Evolutionary conservation across 2,797 vertebrate genomes (phyloP).

Genomic region (Lophius americanus): DNA sequence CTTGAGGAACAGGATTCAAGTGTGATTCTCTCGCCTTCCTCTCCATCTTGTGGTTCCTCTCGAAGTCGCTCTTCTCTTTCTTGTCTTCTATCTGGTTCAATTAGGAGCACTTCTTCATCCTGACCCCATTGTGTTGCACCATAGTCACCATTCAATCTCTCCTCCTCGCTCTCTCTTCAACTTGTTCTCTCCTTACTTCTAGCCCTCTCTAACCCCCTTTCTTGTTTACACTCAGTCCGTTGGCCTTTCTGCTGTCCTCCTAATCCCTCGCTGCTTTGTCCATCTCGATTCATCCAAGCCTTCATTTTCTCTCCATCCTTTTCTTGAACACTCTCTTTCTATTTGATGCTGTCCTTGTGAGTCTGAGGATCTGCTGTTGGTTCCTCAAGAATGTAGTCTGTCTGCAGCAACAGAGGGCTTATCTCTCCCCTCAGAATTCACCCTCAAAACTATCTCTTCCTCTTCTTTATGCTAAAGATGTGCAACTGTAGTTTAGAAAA

Average conservation of each 20-base stretch:
- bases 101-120: conserved; percentile 83
- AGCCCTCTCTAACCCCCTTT: conserved; percentile 67
- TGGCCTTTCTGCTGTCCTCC: conserved; percentile 70
- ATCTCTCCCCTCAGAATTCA: neutral
- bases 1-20: conserved; percentile 3
- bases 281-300: conserved; percentile 58
- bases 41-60: conserved; percentile 34
- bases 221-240: conserved; percentile 72
- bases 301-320: conserved; percentile 6
- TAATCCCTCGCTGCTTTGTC: conserved; percentile 63
- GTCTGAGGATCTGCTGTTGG: conserved; percentile 50
- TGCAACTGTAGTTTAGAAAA: neutral
- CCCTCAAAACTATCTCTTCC: neutral
- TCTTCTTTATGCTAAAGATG: neutral
- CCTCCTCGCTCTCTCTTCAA: conserved; percentile 49
- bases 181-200: conserved; percentile 43
- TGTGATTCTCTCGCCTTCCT: conserved; percentile 25
- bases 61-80: conserved; percentile 45
- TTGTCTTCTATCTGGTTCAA: conserved; percentile 81
- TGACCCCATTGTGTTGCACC: conserved; percentile 84
- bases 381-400: conserved; percentile 45
- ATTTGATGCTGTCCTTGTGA: conserved; percentile 50
- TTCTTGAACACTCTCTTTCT: conserved; percentile 39
- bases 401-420: conserved; percentile 31
- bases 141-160: conserved; percentile 82